Evolutionary conservation across 1,140 invertebrate species (phyloP).

Genomic region (Panulirus ornatus): DNA sequence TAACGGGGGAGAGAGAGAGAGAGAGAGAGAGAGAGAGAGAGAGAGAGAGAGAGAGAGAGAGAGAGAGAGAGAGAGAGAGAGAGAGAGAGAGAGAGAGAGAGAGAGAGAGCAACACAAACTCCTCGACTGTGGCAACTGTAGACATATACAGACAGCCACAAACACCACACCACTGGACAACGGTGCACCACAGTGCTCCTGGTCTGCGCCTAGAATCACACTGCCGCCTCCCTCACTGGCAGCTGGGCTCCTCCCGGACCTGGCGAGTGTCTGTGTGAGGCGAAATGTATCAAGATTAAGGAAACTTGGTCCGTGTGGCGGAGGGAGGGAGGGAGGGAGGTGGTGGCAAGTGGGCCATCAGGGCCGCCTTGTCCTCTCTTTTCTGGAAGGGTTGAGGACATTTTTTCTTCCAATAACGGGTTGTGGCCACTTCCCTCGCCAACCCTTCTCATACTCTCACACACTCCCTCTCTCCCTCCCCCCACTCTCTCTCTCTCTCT

Average conservation of each 20-base stretch:
- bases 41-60: constrained; percentile 36
- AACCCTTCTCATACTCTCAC: not conserved
- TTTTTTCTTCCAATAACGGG: constrained; percentile 45
- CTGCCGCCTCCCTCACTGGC: no score
- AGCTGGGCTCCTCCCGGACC: not conserved
- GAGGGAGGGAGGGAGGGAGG: not conserved
- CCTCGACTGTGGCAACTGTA: no score
- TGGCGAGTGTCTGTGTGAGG: not conserved
- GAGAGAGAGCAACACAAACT: constrained; percentile 10
- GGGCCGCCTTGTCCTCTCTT: not conserved
- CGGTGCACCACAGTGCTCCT: no score
- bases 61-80: constrained; percentile 27
- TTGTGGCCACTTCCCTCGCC: not conserved
- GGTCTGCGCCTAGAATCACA: no score
- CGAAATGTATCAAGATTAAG: not conserved
- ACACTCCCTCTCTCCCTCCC: not conserved
- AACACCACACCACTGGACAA: no score
- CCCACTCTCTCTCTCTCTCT: constrained; percentile 1
- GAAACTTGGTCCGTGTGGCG: not conserved
- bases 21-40: constrained; percentile 24
- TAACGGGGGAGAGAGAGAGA: constrained; percentile 20
- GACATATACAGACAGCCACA: no score
- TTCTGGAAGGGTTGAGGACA: constrained; percentile 43
- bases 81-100: constrained; percentile 34
- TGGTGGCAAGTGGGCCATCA: not conserved